Evolutionary conservation across 2,888 invertebrate genomes (phyloP).

Genomic region (Oscheius myriophilus): DNA sequence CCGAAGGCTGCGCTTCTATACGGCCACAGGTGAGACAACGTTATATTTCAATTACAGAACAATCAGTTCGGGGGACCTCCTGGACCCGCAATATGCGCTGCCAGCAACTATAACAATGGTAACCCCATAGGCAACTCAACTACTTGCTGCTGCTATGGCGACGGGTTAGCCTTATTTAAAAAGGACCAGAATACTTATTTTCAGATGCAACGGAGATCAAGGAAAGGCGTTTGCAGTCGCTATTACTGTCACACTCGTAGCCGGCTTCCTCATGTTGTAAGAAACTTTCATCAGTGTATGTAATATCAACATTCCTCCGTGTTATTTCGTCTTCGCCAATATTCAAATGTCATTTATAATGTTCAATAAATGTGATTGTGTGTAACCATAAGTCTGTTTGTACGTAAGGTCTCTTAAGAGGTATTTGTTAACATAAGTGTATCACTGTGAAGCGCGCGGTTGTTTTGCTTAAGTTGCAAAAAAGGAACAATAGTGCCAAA

Average conservation of each 20-base stretch:
- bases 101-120: not conserved
- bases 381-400: no score
- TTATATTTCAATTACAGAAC: no score
- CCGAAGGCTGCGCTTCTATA: no score
- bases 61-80: no score
- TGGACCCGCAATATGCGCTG: not conserved
- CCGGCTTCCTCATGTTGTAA: constrained; percentile 5
- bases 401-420: no score
- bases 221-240: not conserved
- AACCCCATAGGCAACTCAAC: not conserved
- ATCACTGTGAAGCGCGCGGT: no score
- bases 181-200: not conserved
- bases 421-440: no score
- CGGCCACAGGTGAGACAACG: no score
- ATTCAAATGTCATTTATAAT: not conserved
- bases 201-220: constrained; percentile 10
- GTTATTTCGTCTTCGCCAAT: not conserved
- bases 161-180: constrained; percentile 3
- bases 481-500: no score
- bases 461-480: no score
- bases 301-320: not conserved
- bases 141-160: constrained; percentile 23
- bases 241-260: not conserved
- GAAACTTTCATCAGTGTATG: no score
- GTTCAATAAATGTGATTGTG: not conserved